phyloP scores from a whole-genome alignment of 2,888 invertebrate species.

The Rhingia campestris region DNA sequence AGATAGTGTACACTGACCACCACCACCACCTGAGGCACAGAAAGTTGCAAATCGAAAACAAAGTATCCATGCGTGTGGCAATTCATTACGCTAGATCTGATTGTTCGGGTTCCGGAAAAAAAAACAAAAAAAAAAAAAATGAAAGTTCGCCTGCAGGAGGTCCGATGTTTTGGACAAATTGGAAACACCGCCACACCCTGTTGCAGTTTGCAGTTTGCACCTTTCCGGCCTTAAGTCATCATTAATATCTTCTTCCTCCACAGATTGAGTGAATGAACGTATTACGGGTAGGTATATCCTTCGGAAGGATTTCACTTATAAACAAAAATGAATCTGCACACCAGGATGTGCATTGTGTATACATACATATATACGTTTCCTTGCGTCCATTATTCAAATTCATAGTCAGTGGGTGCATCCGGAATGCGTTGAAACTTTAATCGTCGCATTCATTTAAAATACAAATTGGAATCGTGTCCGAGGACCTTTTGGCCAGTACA shows the following conservation, averaged over 20 bases:
- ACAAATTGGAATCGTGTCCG: constrained; percentile 66
- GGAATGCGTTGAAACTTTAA: constrained; percentile 57
- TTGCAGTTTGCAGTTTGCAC: constrained; percentile 27
- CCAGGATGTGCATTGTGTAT: not conserved
- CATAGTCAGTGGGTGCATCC: constrained; percentile 43
- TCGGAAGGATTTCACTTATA: not conserved
- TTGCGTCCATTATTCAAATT: constrained; percentile 60
- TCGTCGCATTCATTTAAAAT: constrained; percentile 65
- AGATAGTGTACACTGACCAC: not conserved
- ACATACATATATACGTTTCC: constrained; percentile 2
- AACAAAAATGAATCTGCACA: constrained; percentile 14
- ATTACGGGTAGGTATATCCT: constrained; percentile 14
- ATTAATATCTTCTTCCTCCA: constrained; percentile 33
- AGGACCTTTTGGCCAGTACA: constrained; percentile 5
- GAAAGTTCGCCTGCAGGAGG: constrained; percentile 31
- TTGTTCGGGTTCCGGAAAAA: constrained; percentile 49
- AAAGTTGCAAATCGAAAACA: constrained; percentile 57
- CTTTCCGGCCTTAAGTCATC: constrained; percentile 48
- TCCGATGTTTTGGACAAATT: constrained; percentile 37
- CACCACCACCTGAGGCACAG: not conserved
- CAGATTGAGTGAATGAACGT: constrained; percentile 6
- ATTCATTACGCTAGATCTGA: constrained; percentile 68
- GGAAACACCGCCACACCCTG: constrained; percentile 1
- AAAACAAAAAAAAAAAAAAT: constrained; percentile 1
- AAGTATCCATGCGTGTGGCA: constrained; percentile 63